phyloP scores from a whole-genome alignment of 2,113 vertebrate species.

The Podarcis cretensis region DNA sequence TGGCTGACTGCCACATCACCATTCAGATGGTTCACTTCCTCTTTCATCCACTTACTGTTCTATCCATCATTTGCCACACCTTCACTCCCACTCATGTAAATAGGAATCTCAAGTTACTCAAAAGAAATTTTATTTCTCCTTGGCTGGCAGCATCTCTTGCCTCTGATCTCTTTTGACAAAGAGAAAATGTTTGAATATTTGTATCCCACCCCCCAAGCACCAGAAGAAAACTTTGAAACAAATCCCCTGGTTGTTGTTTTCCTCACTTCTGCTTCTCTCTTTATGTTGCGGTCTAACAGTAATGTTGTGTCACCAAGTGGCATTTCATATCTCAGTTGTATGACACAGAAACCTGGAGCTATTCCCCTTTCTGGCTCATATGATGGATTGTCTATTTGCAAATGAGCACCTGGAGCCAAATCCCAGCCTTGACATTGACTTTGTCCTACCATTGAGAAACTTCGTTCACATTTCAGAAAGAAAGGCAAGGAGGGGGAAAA shows the following conservation, averaged over 20 bases:
- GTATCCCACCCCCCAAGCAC: neutral
- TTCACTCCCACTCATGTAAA: neutral
- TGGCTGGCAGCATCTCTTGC: neutral
- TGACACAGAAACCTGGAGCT: slow-evolving; percentile 10
- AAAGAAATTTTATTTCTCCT: neutral
- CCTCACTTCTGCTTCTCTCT: neutral
- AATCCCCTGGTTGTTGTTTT: neutral
- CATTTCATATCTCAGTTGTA: slow-evolving; percentile 2
- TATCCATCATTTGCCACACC: neutral
- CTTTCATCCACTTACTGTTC: neutral
- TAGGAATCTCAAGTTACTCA: neutral
- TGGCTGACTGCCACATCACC: neutral
- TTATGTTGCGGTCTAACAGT: neutral
- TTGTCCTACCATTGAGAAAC: slow-evolving; percentile 12
- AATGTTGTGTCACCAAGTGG: neutral
- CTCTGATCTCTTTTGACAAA: slow-evolving; percentile 15
- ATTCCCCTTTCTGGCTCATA: slow-evolving; percentile 23
- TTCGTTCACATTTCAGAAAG: neutral
- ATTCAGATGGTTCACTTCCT: neutral
- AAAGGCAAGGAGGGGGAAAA: neutral
- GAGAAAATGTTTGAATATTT: slow-evolving; percentile 14
- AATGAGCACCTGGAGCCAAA: slow-evolving; percentile 33
- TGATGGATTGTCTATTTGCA: slow-evolving; percentile 28
- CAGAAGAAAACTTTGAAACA: slow-evolving; percentile 18
- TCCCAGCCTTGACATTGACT: slow-evolving; percentile 17